These are phyloP conservation scores for Sarcophaga carnaria DNA, from an alignment of 2,888 invertebrate species.

Conservation along the genomic window DNA sequence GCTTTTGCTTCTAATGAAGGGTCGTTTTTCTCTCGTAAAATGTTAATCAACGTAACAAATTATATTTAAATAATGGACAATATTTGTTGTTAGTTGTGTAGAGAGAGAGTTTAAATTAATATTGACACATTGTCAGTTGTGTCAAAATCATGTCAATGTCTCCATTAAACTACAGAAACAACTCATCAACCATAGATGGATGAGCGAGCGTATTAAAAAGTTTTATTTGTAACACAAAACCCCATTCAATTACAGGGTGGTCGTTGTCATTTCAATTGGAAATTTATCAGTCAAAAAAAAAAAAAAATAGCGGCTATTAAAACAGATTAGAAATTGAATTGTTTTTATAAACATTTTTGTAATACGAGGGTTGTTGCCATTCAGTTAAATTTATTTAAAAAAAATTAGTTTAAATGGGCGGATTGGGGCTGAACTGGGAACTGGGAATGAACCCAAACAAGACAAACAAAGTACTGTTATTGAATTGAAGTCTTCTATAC, in stretches of 20 bases:
- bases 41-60: background rate
- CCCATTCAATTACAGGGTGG: slow-evolving; percentile 24
- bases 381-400: too few species aligned
- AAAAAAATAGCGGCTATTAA: background rate
- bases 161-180: slow-evolving; percentile 43
- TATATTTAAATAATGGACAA: too few species aligned
- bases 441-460: too few species aligned
- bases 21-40: background rate
- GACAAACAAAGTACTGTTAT: too few species aligned
- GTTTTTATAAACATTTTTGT: background rate
- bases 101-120: slow-evolving; percentile 63
- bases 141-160: slow-evolving; percentile 69
- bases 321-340: background rate
- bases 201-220: background rate
- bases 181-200: background rate
- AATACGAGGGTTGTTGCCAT: too few species aligned
- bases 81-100: slow-evolving; percentile 18
- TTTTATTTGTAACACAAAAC: background rate
- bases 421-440: too few species aligned
- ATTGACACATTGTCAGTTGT: slow-evolving; percentile 69
- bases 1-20: slow-evolving; percentile 4
- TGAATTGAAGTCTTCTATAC: too few species aligned
- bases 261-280: slow-evolving; percentile 16
- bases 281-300: background rate
- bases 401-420: too few species aligned